A percentile compares a stretch with the other conserved stretches of the same genome.
Conservation (phyloP, 2,888 invertebrate species). For the Ochropleura leucogaster region DNA sequence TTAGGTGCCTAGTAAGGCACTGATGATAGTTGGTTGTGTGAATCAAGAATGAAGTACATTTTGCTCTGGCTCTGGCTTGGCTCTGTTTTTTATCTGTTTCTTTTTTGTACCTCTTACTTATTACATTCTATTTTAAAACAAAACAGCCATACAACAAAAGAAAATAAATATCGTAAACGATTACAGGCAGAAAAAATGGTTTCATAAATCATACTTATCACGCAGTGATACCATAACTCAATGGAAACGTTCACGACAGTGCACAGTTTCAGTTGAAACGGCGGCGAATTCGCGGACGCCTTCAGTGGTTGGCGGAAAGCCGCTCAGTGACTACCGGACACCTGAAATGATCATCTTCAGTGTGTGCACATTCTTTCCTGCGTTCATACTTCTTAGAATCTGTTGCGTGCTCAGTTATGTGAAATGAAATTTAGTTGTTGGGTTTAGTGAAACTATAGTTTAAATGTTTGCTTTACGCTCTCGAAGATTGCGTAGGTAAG, state of each 20-base stretch:
- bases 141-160: constrained; percentile 2
- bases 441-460: constrained; percentile 79
- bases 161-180: constrained; percentile 23
- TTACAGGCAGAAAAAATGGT: constrained; percentile 20
- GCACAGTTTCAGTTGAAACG: constrained; percentile 74
- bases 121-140: neutral
- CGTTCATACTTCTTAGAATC: constrained; percentile 68
- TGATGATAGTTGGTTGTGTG: neutral
- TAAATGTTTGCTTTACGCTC: constrained; percentile 87
- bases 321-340: constrained; percentile 66
- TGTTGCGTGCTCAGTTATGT: constrained; percentile 71
- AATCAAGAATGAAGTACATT: neutral
- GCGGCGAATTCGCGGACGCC: constrained; percentile 74
- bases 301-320: constrained; percentile 79
- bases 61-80: too few species aligned
- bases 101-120: neutral
- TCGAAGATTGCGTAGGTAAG: constrained; percentile 85
- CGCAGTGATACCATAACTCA: constrained; percentile 41
- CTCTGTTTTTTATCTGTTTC: neutral
- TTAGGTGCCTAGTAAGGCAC: neutral
- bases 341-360: constrained; percentile 66
- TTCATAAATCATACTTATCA: constrained; percentile 22
- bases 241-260: constrained; percentile 78
- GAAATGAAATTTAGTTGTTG: constrained; percentile 75
- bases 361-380: constrained; percentile 63